Base-by-base conservation (phyloP, 1,140 invertebrate species). In the Drosophila tristis region DNA sequence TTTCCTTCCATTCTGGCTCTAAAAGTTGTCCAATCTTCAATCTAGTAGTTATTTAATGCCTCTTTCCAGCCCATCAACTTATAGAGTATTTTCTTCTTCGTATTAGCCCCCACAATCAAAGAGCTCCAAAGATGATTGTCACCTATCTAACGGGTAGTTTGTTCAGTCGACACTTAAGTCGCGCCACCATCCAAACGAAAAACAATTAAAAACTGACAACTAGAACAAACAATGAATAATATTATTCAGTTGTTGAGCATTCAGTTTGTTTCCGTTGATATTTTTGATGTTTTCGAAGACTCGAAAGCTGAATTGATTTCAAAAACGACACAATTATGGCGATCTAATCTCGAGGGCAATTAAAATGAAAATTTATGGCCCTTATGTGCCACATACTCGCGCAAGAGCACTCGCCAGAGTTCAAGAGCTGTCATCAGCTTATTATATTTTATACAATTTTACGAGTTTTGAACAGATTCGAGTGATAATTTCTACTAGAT, bases 351-450 rank as follows among this genome's bases (percentile, higher is more conserved):
- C 47, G 44, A 75, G 66, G 61, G 74, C 75, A 81, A 86, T 86
- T 86, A 87, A 86, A 89, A 76, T 49, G 63, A 35, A 79, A 76
- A 86, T 86, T 86, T 86, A 86, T 87, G 78, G 60, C 64, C 49
- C 45, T 53, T 60, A 78, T 87, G 82, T 78, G 74, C 74, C 80
- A 85, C 57, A 74, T 82, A 58, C 55, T 53, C 64, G 13, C 7
- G 2, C 9, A 7, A 29, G 26, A 25, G 26, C 26, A 29, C 26
- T 7, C 4, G 11, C 35, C 47, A 43, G 31, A 66, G 74, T 74
- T 81, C 74, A 80, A 81, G 78, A 86, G 49, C 75, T 73, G 75
- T 74, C 76, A 61, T 54, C 77, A 70, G 63, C 63, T 74, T 65
- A 35, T 79, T 59, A 74, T 79, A 79, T 75, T 66, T 84, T 63